phyloP scores from a whole-genome alignment of 2,113 vertebrate species.

The Thalassarche chlororhynchos region DNA sequence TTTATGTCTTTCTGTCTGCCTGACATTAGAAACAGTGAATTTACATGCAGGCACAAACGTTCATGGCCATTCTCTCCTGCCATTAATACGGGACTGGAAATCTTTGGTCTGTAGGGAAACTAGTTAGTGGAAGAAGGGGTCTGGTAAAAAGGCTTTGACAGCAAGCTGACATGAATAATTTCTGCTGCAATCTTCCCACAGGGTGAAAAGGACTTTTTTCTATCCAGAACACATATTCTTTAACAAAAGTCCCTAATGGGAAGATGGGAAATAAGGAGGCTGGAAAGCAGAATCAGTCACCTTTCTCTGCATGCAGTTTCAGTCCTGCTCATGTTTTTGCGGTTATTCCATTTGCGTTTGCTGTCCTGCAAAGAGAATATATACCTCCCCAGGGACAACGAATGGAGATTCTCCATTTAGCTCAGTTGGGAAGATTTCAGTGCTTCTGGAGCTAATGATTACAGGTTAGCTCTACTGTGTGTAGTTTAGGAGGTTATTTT shows the following conservation, averaged over 20 bases:
- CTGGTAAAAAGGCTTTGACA: not conserved
- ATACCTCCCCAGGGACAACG: not conserved
- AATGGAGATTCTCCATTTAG: not conserved
- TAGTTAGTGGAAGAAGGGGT: not conserved
- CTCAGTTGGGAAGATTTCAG: not conserved
- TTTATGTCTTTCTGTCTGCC: not conserved
- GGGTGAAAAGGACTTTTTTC: not conserved
- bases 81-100: not conserved
- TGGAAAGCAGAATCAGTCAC: not conserved
- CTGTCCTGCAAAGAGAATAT: not conserved
- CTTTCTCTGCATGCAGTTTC: not conserved
- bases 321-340: not conserved
- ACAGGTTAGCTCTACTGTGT: not conserved
- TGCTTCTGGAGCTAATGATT: not conserved
- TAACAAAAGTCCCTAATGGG: not conserved
- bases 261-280: not conserved
- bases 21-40: not conserved
- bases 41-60: not conserved
- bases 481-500: not conserved
- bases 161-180: not conserved
- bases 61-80: not conserved
- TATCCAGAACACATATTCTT: not conserved
- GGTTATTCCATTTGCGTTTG: not conserved
- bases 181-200: not conserved
- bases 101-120: not conserved